Base-by-base conservation (phyloP, 2,113 vertebrate genomes). In the Romanogobio albipinnatus region DNA sequence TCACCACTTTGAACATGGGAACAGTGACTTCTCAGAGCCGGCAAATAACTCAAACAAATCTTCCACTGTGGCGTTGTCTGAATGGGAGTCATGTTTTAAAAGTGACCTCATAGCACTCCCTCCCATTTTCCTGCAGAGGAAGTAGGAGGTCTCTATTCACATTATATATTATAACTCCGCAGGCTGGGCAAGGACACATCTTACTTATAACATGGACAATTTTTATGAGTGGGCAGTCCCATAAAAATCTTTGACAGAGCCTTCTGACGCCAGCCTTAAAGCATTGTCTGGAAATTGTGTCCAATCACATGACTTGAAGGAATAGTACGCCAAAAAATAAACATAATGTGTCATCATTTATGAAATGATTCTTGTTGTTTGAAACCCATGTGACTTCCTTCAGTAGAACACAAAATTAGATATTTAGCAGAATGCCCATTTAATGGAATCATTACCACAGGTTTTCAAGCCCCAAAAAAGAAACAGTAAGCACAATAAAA, bases 101-200 rank as follows among this genome's bases (percentile, higher is more conserved):
- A 49, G 88, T 93, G 91, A 94, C 90, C 87, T 94, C 93, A 93
- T 90, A 86, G 79, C 24, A 88, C 84, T 68, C 22, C 90, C 92
- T 83, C 89, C 89, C 86, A 89, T 87, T 94, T 89, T 83, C 83
- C 45, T 84, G 24, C 5, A 87, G 89, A 88, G 88, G 86, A 85
- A 89, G 82, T 66, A 84, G 82, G 71, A 89, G 58, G 36, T 82
- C 58, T 59, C 73, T 59, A 61, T 39, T 70, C 39, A 36, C 36
- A 71, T 45, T n/a, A 70, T 13, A 66, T 64, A 43, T 62, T 76
- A 51, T 51, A 75, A 10, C 53, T 49, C 45, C 43, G 61, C 73
- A 49, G 49, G 26, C 87, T 73, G 82, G 43, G 84, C n/a, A 82
- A 33, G n/a, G 80, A 59, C 49, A 8, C 11, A 47, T 58, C 83